Evolutionary conservation across 2,888 invertebrate genomes (phyloP), one percentile per base, ranked within the genome.

Genomic region (Athetis lepigone): DNA sequence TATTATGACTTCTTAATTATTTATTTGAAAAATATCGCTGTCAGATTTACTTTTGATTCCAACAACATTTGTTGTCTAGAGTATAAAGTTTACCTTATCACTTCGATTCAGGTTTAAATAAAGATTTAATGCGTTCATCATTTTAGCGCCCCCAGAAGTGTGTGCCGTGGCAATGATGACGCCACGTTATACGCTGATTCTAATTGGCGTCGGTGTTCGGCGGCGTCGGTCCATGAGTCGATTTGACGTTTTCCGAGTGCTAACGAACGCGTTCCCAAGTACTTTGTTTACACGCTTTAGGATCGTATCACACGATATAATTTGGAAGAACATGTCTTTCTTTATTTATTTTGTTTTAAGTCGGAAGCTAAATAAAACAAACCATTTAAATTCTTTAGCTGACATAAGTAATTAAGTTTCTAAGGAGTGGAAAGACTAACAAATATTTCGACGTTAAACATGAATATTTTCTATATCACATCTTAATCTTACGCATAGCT

Each of bases 121-220:
- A 42, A 27, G 4, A 23, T 29, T 29, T 8, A 18, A 23, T 19
- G 7, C 2, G 9, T 52, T 55, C 43, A 43, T 11, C 78, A 79
- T 84, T 83, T 85, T 85, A 85, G 71, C 25, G 64, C 55, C 68
- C 50, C 42, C 40, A 43, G 54, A 75, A 66, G 29, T 65, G 29
- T 33, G 33, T 70, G 79, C 77, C 75, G 82, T 68, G 70, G 75
- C 77, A 70, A 62, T 76, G 86, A 87, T 86, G 88, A 84, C 83
- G 88, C 50, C 73, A 76, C 73, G 85, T 77, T 83, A 84, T 77
- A 74, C 79, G 83, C 79, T 72, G 85, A 82, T 87, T 85, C 86
- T 92, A 92, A 93, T 93, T 92, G 92, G 90, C 86, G 88, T 79
- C 75, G 84, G 74, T 91, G 90, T 92, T 88, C 80, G 78, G 54